Evolutionary conservation across 2,113 vertebrate species (phyloP), one percentile per base, ranked within the genome.

Genomic region (Phoenicopterus ruber): DNA sequence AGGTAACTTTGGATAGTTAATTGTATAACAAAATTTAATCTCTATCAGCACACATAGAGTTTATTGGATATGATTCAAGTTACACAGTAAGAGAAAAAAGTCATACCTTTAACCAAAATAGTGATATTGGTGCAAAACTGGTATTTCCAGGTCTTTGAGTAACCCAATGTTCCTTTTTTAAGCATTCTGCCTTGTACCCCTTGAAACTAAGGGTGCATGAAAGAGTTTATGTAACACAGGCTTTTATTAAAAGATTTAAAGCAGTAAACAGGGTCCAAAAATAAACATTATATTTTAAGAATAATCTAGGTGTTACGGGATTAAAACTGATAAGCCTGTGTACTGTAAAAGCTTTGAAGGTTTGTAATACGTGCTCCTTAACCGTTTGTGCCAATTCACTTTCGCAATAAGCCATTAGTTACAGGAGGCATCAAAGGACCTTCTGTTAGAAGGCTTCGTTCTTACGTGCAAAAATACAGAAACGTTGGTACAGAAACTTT

Each of bases 161-260:
- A 54, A 76, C 36, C 57, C 18, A 31, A 4, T 13, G 22, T 28
- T 58, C 18, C 22, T 59, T 78, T 74, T 79, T 49, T 6, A 88
- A 85, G 44, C 1, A 6, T 76, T 91, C 12, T 2, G 55, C 74
- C 34, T 77, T 42, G 11, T 62, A 46, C 50, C 70, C 70, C 8
- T 28, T 66, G 76, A 92, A 65, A 65, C 36, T 31, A 81, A 80
- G 77, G 38, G 54, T 57, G 16, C 50, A 72, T 31, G 12, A 58
- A 80, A 84, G 49, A 20, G 17, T 85, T 80, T 77, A 82, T 29
- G 32, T 73, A 94, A 94, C 28, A 65, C 2, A 55, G 26, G 28
- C 78, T 73, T 90, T 96, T 90, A 85, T 46, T 38, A 58, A 80
- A 93, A 90, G 76, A 88, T 66, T 82, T 92, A 73, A 80, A 94